These are phyloP conservation scores for Phallusia fumigata DNA, from an alignment of 23 tunicate species.

Conservation along the genomic window DNA sequence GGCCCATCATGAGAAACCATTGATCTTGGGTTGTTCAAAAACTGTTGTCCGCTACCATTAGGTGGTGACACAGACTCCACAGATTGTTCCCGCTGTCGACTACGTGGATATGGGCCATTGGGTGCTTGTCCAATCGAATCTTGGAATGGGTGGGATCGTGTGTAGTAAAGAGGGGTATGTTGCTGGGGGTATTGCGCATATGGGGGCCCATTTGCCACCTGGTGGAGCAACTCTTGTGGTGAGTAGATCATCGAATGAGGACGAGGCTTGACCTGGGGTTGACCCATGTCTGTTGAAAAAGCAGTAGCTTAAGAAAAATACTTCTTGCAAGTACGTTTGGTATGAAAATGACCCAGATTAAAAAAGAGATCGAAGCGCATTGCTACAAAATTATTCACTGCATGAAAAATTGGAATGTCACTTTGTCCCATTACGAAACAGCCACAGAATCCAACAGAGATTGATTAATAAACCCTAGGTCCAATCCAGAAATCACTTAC, in stretches of 20 bases:
- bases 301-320: no score
- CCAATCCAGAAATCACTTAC: background rate
- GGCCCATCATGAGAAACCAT: conserved; percentile 12
- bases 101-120: conserved; percentile 16
- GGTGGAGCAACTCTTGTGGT: conserved; percentile 78
- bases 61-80: conserved; percentile 75
- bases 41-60: conserved; percentile 31
- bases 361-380: no score
- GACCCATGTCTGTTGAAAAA: conserved; percentile 35
- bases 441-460: background rate
- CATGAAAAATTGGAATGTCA: no score
- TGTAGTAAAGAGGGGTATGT: conserved; percentile 56
- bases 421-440: no score
- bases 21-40: background rate
- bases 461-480: background rate
- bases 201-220: conserved; percentile 61
- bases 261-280: conserved; percentile 48
- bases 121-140: conserved; percentile 35
- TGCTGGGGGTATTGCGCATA: conserved; percentile 77
- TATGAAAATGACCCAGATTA: no score
- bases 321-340: no score
- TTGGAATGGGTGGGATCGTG: conserved; percentile 37
- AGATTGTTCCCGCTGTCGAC: conserved; percentile 56
- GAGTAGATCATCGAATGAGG: conserved; percentile 98
- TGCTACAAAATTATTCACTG: no score